Percentiles rank a stretch among this genome's conserved stretches.
Evolutionary conservation across 2,797 vertebrate genomes (phyloP).

Genomic region (Sebastes cheni): DNA sequence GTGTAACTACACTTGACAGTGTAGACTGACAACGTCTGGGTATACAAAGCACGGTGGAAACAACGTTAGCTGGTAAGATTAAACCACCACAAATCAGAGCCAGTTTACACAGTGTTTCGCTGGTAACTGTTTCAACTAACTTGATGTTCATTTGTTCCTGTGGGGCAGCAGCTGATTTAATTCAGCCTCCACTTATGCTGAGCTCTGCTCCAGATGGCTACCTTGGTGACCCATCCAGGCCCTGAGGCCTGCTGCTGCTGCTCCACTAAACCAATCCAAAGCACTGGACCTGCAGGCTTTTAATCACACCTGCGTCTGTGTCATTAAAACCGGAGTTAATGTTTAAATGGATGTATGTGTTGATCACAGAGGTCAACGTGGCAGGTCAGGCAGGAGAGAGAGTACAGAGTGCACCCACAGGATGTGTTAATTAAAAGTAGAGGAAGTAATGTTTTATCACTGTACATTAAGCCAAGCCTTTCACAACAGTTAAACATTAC

Average conservation of each 20-base stretch:
- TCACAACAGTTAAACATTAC: conserved; percentile 68
- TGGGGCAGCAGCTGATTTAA: conserved; percentile 34
- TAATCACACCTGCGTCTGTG: conserved; percentile 4
- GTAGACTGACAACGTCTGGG: neutral
- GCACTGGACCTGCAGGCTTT: conserved; percentile 10
- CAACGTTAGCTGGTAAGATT: neutral
- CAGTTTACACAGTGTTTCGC: neutral
- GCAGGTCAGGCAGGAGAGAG: conserved; percentile 20
- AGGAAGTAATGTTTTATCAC: conserved; percentile 63
- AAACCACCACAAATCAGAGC: neutral
- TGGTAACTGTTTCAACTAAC: neutral
- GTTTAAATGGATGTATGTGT: conserved; percentile 53
- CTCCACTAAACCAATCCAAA: neutral
- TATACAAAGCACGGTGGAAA: neutral
- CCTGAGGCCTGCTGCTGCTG: neutral
- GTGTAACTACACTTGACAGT: neutral
- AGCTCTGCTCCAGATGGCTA: conserved; percentile 25
- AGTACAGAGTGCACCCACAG: conserved; percentile 3
- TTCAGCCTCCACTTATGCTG: conserved; percentile 14
- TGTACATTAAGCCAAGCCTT: conserved; percentile 63
- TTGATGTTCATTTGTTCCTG: neutral
- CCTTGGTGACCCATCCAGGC: conserved; percentile 8
- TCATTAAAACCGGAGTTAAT: conserved; percentile 62
- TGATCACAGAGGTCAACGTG: conserved; percentile 46
- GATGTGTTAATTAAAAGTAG: conserved; percentile 58